Conservation (phyloP, 2,888 invertebrate genomes). For the Microplitis deprimator region DNA sequence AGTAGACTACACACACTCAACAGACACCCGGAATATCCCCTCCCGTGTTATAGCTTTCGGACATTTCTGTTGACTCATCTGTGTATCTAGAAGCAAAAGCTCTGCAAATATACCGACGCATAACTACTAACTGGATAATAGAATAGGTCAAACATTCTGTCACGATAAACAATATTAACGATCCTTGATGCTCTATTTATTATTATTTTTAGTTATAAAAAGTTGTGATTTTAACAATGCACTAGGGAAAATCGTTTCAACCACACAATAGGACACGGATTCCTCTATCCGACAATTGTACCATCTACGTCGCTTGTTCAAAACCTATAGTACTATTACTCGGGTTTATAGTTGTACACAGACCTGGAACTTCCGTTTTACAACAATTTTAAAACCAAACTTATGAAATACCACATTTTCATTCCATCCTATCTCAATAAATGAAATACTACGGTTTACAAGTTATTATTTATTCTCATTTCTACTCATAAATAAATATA, state of each 20-base stretch:
- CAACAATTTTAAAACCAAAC: slow-evolving; percentile 22
- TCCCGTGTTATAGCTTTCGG: neutral
- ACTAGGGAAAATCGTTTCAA: slow-evolving; percentile 33
- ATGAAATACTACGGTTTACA: neutral
- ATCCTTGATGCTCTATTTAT: neutral
- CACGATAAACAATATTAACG: neutral
- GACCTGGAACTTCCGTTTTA: slow-evolving; percentile 21
- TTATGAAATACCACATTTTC: slow-evolving; percentile 14
- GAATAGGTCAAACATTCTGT: neutral
- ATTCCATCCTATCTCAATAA: neutral
- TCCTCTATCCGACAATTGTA: neutral
- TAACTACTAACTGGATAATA: neutral
- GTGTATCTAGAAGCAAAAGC: slow-evolving; percentile 15
- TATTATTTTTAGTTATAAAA: neutral
- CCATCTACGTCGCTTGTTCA: too few relatives aligned
- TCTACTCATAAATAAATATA: neutral
- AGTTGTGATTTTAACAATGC: slow-evolving; percentile 19
- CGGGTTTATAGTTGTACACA: neutral
- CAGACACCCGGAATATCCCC: neutral
- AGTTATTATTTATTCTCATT: slow-evolving; percentile 13
- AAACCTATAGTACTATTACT: neutral
- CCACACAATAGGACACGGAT: slow-evolving; percentile 34
- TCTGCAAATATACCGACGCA: slow-evolving; percentile 6
- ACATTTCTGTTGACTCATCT: slow-evolving; percentile 19
- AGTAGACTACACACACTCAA: neutral